Evolutionary conservation across 2,888 invertebrate species (phyloP), one percentile per base, ranked within the genome.

Genomic region (Glyphotaelius pellucidus): DNA sequence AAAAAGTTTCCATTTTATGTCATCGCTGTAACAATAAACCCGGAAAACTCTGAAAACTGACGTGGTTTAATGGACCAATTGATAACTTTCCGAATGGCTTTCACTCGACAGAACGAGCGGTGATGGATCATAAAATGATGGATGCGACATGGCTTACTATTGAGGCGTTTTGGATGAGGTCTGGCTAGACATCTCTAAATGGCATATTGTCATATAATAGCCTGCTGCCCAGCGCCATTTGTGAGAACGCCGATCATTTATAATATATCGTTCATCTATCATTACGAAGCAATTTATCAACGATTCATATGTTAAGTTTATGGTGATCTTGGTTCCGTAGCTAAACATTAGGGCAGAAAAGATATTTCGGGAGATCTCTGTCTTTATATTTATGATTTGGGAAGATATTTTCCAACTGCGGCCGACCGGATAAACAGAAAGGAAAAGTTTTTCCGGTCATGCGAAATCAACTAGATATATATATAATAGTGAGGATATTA

Each of bases 101-200:
- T 83, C 35, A 42, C 86, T 86, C n/a, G 2, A 15, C 35, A 14
- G 30, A 42, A n/a, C 86, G 30, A 2, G n/a, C 38, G 47, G n/a
- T 15, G 47, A 86, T 38, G 12, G 35, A 42, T 86, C 86, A 86
- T 86, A 47, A 86, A 42, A 30, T 86, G 86, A 86, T 86, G 42
- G 86, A 86, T 86, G 86, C n/a, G 86, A n/a, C 86, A 86, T 42
- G 86, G 42, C 86, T 42, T 86, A 86, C n/a, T 30, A 38, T 38
- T n/a, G 47, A 15, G 47, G 86, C 86, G 47, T 38, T 86, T 42
- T 30, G 3, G 42, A n/a, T n/a, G 42, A 86, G 30, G 47, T 86
- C 38, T 30, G 42, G 47, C 86, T 35, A 42, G 42, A 47, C 47
- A 47, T 47, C 47, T 42, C n/a, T 86, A 7, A 9, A 86, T 86